These are phyloP conservation scores for Pachymerium ferrugineum DNA, from an alignment of 2,888 invertebrate genomes.

Conservation along the genomic window DNA sequence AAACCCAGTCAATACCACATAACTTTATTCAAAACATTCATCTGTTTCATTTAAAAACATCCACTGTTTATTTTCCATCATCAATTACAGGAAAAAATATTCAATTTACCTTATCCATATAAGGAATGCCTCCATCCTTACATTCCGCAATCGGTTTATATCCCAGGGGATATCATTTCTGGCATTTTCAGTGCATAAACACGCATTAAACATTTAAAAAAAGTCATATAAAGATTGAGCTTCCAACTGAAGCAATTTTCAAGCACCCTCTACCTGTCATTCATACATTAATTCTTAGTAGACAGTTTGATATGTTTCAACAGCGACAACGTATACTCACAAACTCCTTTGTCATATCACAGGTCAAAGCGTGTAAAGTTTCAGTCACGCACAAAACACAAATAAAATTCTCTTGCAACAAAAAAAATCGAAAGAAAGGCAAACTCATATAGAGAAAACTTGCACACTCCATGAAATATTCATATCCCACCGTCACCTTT, in stretches of 20 bases:
- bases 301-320: too few species aligned
- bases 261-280: neutral
- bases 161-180: too few species aligned
- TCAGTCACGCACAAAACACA: neutral
- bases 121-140: too few species aligned
- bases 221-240: neutral
- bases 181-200: neutral
- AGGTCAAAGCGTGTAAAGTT: neutral
- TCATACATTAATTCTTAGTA: neutral
- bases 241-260: neutral
- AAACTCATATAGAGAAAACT: neutral
- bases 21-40: too few species aligned
- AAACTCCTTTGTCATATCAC: neutral
- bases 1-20: conserved; percentile 16
- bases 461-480: neutral
- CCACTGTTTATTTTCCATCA: neutral
- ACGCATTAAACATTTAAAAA: conserved; percentile 13
- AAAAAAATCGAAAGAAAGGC: conserved; percentile 12
- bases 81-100: neutral
- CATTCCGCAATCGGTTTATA: too few species aligned
- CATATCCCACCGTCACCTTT: neutral
- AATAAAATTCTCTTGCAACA: neutral
- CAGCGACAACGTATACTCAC: too few species aligned
- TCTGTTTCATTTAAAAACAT: too few species aligned
- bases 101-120: neutral